Base-by-base conservation (phyloP, 2,113 vertebrate species). In the Rallus limicola region DNA sequence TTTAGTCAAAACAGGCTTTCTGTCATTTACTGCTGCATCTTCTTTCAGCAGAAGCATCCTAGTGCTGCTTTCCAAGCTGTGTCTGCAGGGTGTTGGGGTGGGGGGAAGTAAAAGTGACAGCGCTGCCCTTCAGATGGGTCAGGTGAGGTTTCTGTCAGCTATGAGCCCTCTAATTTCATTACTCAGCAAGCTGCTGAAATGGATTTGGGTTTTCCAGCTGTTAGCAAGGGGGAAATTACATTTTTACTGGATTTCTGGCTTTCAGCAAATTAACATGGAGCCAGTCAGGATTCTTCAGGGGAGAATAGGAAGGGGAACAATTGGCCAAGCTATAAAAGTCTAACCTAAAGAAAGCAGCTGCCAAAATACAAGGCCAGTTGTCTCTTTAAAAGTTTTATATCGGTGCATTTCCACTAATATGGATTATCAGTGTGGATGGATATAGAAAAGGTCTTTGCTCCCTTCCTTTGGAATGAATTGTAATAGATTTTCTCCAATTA, bases 161-260 rank as follows among this genome's bases (percentile, higher is more conserved):
- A 11, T 15, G 21, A 95, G 82, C 63, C 83, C 75, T 87, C 56
- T 89, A 88, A 96, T 95, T 96, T 70, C 93, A 88, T 95, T 93
- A 96, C 91, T 96, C 94, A 92, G 92, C 82, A 96, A 96, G 92
- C 56, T 94, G 72, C 82, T 92, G 59, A 90, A 90, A 96, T 92
- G 85, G 92, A 92, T 94, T 94, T 95, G 90, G 52, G 79, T 95
- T 95, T 86, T 95, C 91, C 95, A 97, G 90, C 94, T 97, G 95
- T 94, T 95, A 95, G 90, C 65, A 94, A 94, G 86, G 55, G 76
- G 46, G 87, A 92, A 94, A 94, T 94, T 93, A 94, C 84, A 90
- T 95, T 97, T 96, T 96, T 92, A 88, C 88, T 85, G 71, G 82
- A 88, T 91, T 95, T 94, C 82, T 82, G 65, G 72, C 93, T 96